Evolutionary conservation across 2,797 vertebrate genomes (phyloP).

Genomic region (Sus cebifrons): DNA sequence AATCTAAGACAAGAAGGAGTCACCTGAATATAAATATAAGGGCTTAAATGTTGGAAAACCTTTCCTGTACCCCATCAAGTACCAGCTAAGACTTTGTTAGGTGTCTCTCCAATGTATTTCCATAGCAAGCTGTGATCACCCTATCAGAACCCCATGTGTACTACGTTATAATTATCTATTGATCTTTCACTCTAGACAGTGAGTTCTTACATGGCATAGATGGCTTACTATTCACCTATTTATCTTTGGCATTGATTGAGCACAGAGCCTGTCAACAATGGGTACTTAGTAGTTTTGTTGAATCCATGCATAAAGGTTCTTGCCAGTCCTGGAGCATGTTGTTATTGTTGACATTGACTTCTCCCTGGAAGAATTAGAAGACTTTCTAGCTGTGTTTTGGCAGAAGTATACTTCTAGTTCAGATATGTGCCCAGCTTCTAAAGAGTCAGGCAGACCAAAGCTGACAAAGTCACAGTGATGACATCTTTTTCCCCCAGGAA

Average conservation of each 20-base stretch:
- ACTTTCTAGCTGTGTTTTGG: neutral
- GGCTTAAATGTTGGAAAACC: neutral
- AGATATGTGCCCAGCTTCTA: neutral
- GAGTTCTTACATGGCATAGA: neutral
- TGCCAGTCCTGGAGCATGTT: neutral
- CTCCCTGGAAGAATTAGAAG: slow-evolving; percentile 6
- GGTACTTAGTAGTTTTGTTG: neutral
- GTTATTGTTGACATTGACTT: neutral
- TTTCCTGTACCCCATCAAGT: neutral
- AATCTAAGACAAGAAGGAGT: neutral
- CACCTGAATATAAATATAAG: slow-evolving; percentile 17
- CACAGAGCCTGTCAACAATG: neutral
- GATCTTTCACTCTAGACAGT: neutral
- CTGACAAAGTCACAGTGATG: slow-evolving; percentile 31
- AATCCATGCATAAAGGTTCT: neutral
- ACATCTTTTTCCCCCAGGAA: slow-evolving; percentile 8
- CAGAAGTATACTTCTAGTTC: neutral
- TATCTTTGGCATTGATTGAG: neutral
- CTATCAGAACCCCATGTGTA: neutral
- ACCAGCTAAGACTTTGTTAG: neutral
- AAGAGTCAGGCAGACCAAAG: slow-evolving; percentile 3
- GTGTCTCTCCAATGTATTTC: neutral
- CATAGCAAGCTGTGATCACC: neutral
- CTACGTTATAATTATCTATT: neutral
- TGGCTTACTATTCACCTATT: neutral